Evolutionary conservation across 1,140 invertebrate genomes (phyloP).

Genomic region (Drosophila carrolli): DNA sequence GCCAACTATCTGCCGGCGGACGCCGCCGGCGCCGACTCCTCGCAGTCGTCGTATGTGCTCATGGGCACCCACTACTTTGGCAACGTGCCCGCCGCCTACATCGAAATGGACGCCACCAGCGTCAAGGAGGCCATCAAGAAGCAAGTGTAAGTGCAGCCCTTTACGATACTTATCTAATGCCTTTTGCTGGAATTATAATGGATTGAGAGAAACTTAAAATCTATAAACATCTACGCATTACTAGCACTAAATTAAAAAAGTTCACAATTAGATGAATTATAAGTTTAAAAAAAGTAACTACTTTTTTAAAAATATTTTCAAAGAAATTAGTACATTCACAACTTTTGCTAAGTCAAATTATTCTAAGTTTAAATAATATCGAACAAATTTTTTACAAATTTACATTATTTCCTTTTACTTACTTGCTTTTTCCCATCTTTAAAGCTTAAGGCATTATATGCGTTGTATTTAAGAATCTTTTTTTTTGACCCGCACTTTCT

Average conservation of each 20-base stretch:
- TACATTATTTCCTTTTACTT: neutral
- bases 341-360: too few relatives aligned
- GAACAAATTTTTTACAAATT: too few relatives aligned
- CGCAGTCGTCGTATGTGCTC: constrained; percentile 86
- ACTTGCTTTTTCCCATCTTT: neutral
- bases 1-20: constrained; percentile 76
- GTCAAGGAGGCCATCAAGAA: constrained; percentile 93
- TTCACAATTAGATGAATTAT: too few relatives aligned
- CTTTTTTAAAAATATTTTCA: too few relatives aligned
- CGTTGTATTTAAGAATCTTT: neutral
- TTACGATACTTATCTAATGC: neutral
- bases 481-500: neutral
- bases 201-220: neutral
- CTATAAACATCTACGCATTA: neutral
- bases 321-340: too few relatives aligned
- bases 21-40: constrained; percentile 73
- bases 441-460: constrained; percentile 26
- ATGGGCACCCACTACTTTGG: constrained; percentile 86
- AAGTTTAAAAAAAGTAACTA: too few relatives aligned
- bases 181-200: constrained; percentile 9
- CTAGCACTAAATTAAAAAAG: neutral
- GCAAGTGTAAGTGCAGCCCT: constrained; percentile 89
- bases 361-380: too few relatives aligned
- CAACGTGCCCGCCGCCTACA: constrained; percentile 85
- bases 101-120: constrained; percentile 85